These are phyloP conservation scores for Ormyrus labotus DNA, from an alignment of 2,888 invertebrate genomes.

Conservation along the genomic window DNA sequence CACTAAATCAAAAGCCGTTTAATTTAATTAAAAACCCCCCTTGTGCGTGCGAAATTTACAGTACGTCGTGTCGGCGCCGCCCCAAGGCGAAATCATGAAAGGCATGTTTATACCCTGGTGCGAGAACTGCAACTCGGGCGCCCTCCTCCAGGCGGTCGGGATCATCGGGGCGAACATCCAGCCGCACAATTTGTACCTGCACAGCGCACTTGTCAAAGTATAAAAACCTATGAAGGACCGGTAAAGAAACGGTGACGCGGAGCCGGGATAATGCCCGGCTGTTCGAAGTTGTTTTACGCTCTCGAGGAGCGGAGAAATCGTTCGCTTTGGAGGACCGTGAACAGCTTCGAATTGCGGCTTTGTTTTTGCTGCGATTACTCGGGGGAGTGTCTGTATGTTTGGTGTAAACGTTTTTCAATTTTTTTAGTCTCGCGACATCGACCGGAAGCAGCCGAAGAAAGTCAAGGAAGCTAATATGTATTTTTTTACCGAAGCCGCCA, in stretches of 20 bases:
- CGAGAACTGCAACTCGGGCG: slow-evolving; percentile 81
- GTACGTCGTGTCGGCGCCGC: slow-evolving; percentile 86
- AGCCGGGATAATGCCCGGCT: no score
- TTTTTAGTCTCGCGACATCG: slow-evolving; percentile 85
- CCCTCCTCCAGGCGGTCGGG: slow-evolving; percentile 86
- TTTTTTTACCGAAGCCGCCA: slow-evolving; percentile 86
- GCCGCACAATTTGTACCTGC: slow-evolving; percentile 94
- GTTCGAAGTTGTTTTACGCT: no score
- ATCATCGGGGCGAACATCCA: slow-evolving; percentile 93
- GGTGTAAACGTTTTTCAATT: slow-evolving; percentile 11
- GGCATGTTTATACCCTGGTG: slow-evolving; percentile 92
- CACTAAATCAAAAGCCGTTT: no score
- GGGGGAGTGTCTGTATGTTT: background rate
- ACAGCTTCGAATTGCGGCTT: background rate
- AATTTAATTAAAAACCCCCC: no score
- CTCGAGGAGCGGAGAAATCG: no score
- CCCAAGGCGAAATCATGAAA: slow-evolving; percentile 82
- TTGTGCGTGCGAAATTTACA: slow-evolving; percentile 66
- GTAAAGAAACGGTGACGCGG: no score
- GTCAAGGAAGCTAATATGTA: slow-evolving; percentile 91
- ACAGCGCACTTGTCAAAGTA: slow-evolving; percentile 94
- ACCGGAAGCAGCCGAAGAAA: slow-evolving; percentile 83
- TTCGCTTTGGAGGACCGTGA: no score
- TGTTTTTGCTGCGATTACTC: background rate
- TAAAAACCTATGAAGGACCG: slow-evolving; percentile 24